A percentile compares a stretch with the other conserved stretches of the same genome.
Conservation (phyloP, 2,797 vertebrate species). For the Mycteria americana region DNA sequence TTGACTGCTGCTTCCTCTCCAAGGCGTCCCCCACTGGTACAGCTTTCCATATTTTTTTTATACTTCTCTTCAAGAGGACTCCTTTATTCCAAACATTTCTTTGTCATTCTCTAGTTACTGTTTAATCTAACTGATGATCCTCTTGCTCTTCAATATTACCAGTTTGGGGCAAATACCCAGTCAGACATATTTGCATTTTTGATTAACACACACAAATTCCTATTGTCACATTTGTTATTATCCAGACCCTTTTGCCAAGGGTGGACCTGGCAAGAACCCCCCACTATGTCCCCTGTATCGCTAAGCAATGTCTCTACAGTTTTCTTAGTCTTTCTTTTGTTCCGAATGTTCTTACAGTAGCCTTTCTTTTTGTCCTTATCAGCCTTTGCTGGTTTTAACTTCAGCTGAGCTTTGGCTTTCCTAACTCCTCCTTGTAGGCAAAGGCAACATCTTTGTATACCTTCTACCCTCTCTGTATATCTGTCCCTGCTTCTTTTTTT, state of each 20-base stretch:
- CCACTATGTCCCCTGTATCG: accelerated
- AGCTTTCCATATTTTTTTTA: neutral
- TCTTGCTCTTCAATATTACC: neutral
- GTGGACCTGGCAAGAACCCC: neutral
- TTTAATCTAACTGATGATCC: neutral
- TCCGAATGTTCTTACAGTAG: neutral
- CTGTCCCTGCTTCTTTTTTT: neutral
- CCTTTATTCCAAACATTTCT: neutral
- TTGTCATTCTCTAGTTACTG: neutral
- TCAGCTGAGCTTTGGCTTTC: neutral
- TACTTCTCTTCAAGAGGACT: neutral
- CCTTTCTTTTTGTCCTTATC: neutral
- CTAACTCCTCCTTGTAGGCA: neutral
- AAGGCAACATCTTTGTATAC: neutral
- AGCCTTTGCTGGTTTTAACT: neutral
- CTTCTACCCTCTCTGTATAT: too few species aligned
- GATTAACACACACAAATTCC: neutral
- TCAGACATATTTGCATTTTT: neutral
- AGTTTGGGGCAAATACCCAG: neutral
- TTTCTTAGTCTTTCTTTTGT: neutral
- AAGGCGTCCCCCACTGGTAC: neutral
- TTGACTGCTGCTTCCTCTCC: neutral
- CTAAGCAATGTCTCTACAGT: neutral
- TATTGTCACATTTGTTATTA: neutral
- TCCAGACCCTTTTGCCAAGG: neutral